Evolutionary conservation across 2,113 vertebrate genomes (phyloP), one percentile per base, ranked within the genome.

Genomic region (Onychostruthus taczanowskii): DNA sequence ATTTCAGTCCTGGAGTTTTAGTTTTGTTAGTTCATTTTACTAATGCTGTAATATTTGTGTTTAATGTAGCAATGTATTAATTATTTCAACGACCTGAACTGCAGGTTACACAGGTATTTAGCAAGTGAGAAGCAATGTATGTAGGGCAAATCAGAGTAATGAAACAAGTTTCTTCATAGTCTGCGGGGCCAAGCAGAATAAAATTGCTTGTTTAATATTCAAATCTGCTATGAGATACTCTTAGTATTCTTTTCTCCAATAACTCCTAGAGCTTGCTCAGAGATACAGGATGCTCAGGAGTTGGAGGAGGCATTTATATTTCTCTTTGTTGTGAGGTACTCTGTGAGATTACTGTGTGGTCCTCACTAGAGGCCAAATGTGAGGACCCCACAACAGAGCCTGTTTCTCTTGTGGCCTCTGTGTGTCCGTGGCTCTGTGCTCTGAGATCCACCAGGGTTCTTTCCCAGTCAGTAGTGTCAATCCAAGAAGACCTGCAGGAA

Each of bases 121-220:
- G 64, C 62, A 61, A 2, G 2, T 39, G 68, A 86, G 33, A 63
- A 90, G 30, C 24, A 74, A 52, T 21, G 11, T 62, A 37, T 63
- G 50, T 55, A 67, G 68, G 50, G 88, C 21, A 74, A 10, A 44
- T 56, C 13, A 20, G 63, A 91, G 70, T 62, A 69, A 82, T 53
- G 35, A 49, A 83, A 79, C 21, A 44, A 77, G 85, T 91, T 84
- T 55, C 61, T 75, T 74, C 21, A 67, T 30, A 52, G n/a, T 94
- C 44, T 87, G 39, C 15, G 67, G 52, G 46, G 31, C 53, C n/a
- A 78, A 46, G 58, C 33, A 90, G 50, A 92, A 77, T 67, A 76
- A 86, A 92, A 77, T 28, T 84, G 6, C 59, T 85, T 68, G 37
- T 63, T 90, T 88, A 84, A 41, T 92, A 92, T 92, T 73, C 44